A percentile compares a stretch with the other conserved stretches of the same genome.
phyloP scores from a whole-genome alignment of 2,888 invertebrate species.

The Amiota mariae region DNA sequence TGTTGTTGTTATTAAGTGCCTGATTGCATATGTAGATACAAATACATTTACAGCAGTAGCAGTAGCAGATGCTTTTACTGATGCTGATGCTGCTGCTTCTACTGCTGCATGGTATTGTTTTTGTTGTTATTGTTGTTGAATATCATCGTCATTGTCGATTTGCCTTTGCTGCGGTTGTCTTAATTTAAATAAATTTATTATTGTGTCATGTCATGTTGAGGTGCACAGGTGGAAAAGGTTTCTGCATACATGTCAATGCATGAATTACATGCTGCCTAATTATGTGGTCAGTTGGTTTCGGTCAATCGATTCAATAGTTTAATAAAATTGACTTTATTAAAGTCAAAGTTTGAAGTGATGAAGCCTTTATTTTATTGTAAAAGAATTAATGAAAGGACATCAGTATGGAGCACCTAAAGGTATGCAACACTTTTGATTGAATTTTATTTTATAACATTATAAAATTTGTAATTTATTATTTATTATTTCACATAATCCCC shows the following conservation, averaged over 20 bases:
- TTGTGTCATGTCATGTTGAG: neutral
- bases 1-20: slow-evolving; percentile 7
- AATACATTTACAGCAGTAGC: neutral
- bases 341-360: too few relatives aligned
- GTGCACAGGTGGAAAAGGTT: neutral
- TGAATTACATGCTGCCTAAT: slow-evolving; percentile 8
- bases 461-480: too few relatives aligned
- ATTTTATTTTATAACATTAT: neutral
- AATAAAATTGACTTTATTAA: too few relatives aligned
- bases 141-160: neutral
- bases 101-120: too few relatives aligned
- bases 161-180: slow-evolving; percentile 13
- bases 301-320: too few relatives aligned
- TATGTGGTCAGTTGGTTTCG: neutral
- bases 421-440: slow-evolving; percentile 2
- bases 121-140: neutral
- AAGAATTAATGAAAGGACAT: neutral
- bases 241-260: neutral
- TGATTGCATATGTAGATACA: neutral
- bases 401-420: neutral
- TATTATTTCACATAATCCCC: too few relatives aligned
- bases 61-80: neutral
- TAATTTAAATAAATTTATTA: slow-evolving; percentile 29
- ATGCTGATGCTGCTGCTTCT: neutral
- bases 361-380: too few relatives aligned